phyloP scores from a whole-genome alignment of 53 echinoderm and acorn worm species.

The Antedon mediterranea region DNA sequence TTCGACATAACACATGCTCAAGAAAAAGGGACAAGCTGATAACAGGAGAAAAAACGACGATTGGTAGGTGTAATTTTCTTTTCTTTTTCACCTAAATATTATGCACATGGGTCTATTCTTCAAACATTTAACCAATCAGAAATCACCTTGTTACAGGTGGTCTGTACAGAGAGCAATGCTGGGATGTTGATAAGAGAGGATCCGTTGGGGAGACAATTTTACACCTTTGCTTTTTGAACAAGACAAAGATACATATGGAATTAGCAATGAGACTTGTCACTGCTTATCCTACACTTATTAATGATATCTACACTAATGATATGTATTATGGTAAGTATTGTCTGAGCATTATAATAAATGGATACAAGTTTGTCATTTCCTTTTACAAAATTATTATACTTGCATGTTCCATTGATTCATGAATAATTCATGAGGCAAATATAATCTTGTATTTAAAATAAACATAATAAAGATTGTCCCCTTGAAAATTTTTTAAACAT shows the following conservation, averaged over 20 bases:
- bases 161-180: slow-evolving; percentile 31
- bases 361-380: too few species aligned
- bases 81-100: too few species aligned
- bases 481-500: too few species aligned
- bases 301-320: slow-evolving; percentile 70
- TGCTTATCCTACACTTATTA: slow-evolving; percentile 51
- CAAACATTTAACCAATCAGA: too few species aligned
- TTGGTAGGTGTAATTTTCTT: too few species aligned
- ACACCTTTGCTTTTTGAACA: slow-evolving; percentile 77
- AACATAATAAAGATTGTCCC: too few species aligned
- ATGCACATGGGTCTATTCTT: too few species aligned
- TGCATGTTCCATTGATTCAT: too few species aligned
- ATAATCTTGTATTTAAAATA: too few species aligned
- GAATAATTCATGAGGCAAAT: too few species aligned
- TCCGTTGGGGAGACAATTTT: slow-evolving; percentile 85
- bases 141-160: not conserved
- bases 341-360: too few species aligned
- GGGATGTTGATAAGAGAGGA: slow-evolving; percentile 67
- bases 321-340: slow-evolving; percentile 77
- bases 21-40: not conserved
- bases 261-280: slow-evolving; percentile 65
- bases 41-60: not conserved
- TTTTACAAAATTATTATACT: too few species aligned
- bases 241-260: slow-evolving; percentile 56
- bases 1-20: slow-evolving; percentile 19